These are phyloP conservation scores for Eupithecia subumbrata DNA, from an alignment of 2,888 invertebrate genomes.

Conservation along the genomic window DNA sequence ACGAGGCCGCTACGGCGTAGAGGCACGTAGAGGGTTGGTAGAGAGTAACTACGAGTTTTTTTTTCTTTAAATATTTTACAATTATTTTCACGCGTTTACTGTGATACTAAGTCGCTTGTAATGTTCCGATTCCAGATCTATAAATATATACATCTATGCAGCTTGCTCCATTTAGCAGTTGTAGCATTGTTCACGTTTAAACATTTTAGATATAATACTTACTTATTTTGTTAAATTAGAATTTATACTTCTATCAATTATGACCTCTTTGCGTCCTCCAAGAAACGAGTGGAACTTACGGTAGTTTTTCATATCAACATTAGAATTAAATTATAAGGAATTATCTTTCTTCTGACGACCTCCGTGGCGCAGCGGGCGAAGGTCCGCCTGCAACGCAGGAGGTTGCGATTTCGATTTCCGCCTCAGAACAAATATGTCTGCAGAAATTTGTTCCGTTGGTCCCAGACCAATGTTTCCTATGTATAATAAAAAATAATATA, in stretches of 20 bases:
- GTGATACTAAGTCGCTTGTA: neutral
- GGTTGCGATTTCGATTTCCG: too few relatives aligned
- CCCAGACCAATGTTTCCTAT: too few relatives aligned
- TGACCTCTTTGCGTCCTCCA: neutral
- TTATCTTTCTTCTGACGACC: neutral
- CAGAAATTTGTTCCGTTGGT: too few relatives aligned
- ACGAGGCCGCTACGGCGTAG: constrained; percentile 24
- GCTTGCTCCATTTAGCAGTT: neutral
- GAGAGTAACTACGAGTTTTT: neutral
- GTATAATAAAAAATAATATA: too few relatives aligned
- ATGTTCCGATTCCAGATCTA: neutral
- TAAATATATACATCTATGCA: neutral
- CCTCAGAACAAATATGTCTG: too few relatives aligned
- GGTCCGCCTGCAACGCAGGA: too few relatives aligned
- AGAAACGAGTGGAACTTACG: neutral
- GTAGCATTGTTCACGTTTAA: neutral
- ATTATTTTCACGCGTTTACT: neutral
- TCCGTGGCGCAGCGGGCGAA: too few relatives aligned
- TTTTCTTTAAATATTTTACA: neutral
- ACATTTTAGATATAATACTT: neutral
- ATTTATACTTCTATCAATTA: neutral
- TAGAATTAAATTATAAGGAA: neutral
- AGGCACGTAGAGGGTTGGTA: constrained; percentile 16
- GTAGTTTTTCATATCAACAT: neutral
- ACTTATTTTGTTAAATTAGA: neutral